Base-by-base conservation (phyloP, 1,140 invertebrate species). In the Lethocerus indicus region DNA sequence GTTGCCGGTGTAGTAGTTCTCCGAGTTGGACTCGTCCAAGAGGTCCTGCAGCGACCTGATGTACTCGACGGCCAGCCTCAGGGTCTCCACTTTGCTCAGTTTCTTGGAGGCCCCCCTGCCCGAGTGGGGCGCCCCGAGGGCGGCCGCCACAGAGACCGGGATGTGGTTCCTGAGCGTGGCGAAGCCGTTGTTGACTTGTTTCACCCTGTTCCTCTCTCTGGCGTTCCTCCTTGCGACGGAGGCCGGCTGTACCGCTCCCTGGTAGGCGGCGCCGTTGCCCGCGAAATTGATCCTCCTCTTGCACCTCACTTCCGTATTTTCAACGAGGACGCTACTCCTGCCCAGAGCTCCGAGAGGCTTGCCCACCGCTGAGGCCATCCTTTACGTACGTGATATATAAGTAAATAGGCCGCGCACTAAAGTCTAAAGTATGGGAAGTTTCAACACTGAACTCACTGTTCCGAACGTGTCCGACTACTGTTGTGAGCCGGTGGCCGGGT, bases 111-210 rank as follows among this genome's bases (percentile, higher is more conserved):
- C 75, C 16, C 79, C 75, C 43, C 81, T 71, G 0, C 79, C 71
- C 21, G 72, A 70, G 0, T 59, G 56, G 0, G 52, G 39, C 20
- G 59, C 57, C 3, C 9, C 62, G 41, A 85, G 71, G 51, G 77
- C 83, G 58, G 75, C 78, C 1, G 75, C 74, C 1, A 84, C 79
- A 45, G 74, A 75, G 29, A 77, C 72, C 0, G 89, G 89, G 48
- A 92, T 90, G 57, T 91, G 87, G 53, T 89, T 83, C 1, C 88
- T 70, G 2, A 92, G 69, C 6, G 82, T 85, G 2, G 84, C 84
- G 63, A 93, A 93, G 48, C 89, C 88, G 58, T 90, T 86, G 70
- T 96, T 95, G 53, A 93, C 87, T 73, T 91, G 84, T 64, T 92
- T 92, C 12, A 96, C 91, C 41, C 91, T 76, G 64, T 95, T 95